A percentile compares a stretch with the other conserved stretches of the same genome.
phyloP scores from a whole-genome alignment of 2,888 invertebrate genomes.

The Campoplex capitator region DNA sequence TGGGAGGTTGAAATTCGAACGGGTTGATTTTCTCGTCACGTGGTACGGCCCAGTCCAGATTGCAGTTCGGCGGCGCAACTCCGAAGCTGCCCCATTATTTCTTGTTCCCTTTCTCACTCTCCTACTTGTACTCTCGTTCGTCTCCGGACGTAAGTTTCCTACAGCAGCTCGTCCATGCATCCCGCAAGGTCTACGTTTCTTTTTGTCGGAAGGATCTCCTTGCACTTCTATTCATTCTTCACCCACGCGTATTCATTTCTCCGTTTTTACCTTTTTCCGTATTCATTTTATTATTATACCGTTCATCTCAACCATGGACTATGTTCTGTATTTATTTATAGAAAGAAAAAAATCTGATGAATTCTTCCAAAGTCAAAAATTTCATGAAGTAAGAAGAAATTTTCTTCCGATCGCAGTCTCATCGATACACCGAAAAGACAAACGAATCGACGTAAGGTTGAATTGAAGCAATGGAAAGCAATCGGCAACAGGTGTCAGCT shows the following conservation, averaged over 20 bases:
- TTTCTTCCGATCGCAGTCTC: too few species aligned
- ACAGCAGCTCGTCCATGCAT: slow-evolving; percentile 33
- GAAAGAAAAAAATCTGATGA: too few species aligned
- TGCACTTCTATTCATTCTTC: slow-evolving; percentile 8
- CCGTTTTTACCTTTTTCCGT: too few species aligned
- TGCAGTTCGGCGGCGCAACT: slow-evolving; percentile 63
- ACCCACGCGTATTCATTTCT: not conserved
- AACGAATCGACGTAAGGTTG: slow-evolving; percentile 2
- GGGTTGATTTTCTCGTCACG: slow-evolving; percentile 63
- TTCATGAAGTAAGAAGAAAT: not conserved
- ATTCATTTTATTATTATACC: not conserved
- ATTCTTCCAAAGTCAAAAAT: not conserved
- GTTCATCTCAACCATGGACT: not conserved
- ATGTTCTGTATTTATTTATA: too few species aligned
- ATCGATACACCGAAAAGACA: not conserved
- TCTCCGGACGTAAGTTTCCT: slow-evolving; percentile 53
- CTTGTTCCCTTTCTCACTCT: slow-evolving; percentile 12
- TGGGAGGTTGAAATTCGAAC: slow-evolving; percentile 82
- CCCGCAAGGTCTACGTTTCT: not conserved
- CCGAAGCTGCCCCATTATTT: slow-evolving; percentile 40
- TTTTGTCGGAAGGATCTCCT: not conserved
- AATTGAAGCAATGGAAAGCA: slow-evolving; percentile 60
- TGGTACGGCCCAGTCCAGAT: slow-evolving; percentile 50
- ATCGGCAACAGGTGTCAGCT: slow-evolving; percentile 73
- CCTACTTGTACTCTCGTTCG: not conserved